These are phyloP conservation scores for Nematolebias whitei DNA, from an alignment of 2,113 vertebrate genomes.

Conservation along the genomic window DNA sequence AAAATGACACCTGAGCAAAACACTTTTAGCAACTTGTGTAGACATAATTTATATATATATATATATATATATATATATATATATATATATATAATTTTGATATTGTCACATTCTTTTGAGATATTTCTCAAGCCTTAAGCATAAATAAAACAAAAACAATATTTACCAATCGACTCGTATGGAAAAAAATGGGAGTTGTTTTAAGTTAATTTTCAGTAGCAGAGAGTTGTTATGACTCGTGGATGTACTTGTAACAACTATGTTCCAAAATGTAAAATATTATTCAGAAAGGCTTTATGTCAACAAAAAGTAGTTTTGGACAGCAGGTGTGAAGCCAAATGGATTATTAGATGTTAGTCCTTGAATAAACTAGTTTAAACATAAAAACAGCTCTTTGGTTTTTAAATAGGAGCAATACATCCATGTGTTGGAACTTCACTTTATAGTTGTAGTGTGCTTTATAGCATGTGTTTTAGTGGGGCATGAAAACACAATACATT, in stretches of 20 bases:
- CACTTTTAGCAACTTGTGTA: too few relatives aligned
- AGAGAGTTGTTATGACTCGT: conserved; percentile 10
- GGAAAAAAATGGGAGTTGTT: background rate
- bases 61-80: too few relatives aligned
- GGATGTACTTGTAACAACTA: conserved; percentile 12
- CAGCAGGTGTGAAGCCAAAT: conserved; percentile 43
- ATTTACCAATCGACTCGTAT: background rate
- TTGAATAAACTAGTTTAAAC: conserved; percentile 66
- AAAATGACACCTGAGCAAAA: too few relatives aligned
- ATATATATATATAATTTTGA: too few relatives aligned
- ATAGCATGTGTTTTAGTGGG: conserved; percentile 61
- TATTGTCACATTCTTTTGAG: background rate
- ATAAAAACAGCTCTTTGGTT: conserved; percentile 60
- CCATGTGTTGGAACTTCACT: conserved; percentile 60
- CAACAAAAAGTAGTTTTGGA: conserved; percentile 53
- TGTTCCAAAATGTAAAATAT: conserved; percentile 21
- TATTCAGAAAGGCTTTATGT: conserved; percentile 51
- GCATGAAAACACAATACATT: conserved; percentile 50
- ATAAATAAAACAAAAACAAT: background rate
- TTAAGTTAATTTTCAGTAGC: conserved; percentile 6
- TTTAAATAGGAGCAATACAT: conserved; percentile 57
- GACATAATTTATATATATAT: too few relatives aligned
- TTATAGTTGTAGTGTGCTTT: conserved; percentile 58
- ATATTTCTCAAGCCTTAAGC: background rate
- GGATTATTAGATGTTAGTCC: conserved; percentile 74